phyloP scores from a whole-genome alignment of 2,888 invertebrate species.

The Amorpha juglandis region DNA sequence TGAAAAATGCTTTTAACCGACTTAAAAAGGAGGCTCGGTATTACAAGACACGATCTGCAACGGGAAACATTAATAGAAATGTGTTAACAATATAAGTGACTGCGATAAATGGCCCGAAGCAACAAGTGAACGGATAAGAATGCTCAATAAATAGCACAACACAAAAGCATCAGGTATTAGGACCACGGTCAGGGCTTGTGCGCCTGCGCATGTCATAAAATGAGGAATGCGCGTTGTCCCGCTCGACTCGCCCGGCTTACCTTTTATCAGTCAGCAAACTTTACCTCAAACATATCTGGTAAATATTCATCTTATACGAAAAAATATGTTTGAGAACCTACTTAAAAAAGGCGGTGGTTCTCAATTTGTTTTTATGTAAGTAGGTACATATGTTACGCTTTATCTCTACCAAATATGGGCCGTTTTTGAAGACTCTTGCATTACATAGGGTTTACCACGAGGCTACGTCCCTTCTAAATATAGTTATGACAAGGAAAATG shows the following conservation, averaged over 20 bases:
- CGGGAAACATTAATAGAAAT: not conserved
- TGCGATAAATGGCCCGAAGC: not conserved
- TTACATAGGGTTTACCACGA: too few species aligned
- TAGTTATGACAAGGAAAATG: too few species aligned
- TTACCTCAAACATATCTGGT: slow-evolving; percentile 3
- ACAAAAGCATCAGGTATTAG: slow-evolving; percentile 50
- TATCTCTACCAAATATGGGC: too few species aligned
- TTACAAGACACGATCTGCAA: not conserved
- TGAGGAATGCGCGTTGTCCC: slow-evolving; percentile 60
- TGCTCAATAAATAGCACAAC: slow-evolving; percentile 27
- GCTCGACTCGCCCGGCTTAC: slow-evolving; percentile 44
- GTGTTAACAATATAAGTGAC: not conserved
- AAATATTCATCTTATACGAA: not conserved
- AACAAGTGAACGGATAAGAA: slow-evolving; percentile 1
- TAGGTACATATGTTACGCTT: too few species aligned
- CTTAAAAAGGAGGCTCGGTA: too few species aligned
- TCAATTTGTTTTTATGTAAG: too few species aligned
- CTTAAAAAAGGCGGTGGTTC: too few species aligned
- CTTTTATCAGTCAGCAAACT: slow-evolving; percentile 57
- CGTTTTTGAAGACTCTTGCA: too few species aligned
- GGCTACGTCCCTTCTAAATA: too few species aligned
- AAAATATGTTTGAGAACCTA: not conserved
- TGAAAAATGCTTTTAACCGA: too few species aligned
- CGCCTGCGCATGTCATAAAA: slow-evolving; percentile 59
- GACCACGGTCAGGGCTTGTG: slow-evolving; percentile 45